Evolutionary conservation across 2,797 vertebrate species (phyloP), one percentile per base, ranked within the genome.

Genomic region (Diplodus puntazzo): DNA sequence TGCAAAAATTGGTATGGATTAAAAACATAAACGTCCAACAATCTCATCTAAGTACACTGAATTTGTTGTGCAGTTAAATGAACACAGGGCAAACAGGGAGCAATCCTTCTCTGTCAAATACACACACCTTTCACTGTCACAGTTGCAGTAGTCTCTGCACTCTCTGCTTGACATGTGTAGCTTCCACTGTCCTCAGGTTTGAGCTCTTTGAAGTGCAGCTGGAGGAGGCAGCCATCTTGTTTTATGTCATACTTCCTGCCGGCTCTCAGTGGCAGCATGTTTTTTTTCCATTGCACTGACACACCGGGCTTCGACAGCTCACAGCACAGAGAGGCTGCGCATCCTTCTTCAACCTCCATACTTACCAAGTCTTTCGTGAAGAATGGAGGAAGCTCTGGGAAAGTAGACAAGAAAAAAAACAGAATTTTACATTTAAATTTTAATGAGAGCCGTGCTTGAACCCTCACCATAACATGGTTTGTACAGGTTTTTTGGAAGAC

Each of bases 161-260:
- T 79, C 75, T 83, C 92, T 11, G 88, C 88, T 27, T 93, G 82
- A 66, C 97, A 98, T 12, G 81, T 90, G 73, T 98, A 98, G 8
- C 89, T 93, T 1, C 95, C 97, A 76, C 96, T 95, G 90, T 99
- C 98, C 61, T 96, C 96, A 0, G 78, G 58, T 5, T 88, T 95
- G 68, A 97, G 93, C 3, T 93, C 93, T 5, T 60, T 94, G 77
- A 99, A 97, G 59, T 94, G 60, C 17, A 99, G 95, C 13, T 79
- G 91, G 21, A 96, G 92, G 11, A 86, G 93, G 43, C 77, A 93
- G 39, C 96, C 95, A 2, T 94, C 93, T 11, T 95, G 94, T 14
- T 94, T 84, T 20, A 97, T 93, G 59, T 97, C 93, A 0, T 95
- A 95, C 88, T 94, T 97, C 18, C 89, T 94, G 2, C 93, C 89